These are phyloP conservation scores for Euphonia xanthogaster DNA, from an alignment of 2,797 vertebrate species.

Conservation along the genomic window DNA sequence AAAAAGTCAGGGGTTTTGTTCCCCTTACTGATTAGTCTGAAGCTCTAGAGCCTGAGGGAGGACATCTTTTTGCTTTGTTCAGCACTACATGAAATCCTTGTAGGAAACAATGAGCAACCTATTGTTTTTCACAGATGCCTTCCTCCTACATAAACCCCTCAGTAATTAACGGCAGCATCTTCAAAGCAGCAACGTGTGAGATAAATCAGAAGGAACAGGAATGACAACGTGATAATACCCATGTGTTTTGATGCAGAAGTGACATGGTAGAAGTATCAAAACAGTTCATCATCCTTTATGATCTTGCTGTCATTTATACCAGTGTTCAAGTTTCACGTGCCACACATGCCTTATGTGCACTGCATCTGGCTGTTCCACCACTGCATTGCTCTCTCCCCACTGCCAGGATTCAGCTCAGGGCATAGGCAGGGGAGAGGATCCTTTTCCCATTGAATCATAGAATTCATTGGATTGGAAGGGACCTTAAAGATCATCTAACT, in stretches of 20 bases:
- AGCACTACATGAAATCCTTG: not conserved
- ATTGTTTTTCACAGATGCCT: not conserved
- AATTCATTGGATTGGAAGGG: not conserved
- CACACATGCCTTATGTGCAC: not conserved
- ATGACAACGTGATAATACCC: not conserved
- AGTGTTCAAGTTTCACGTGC: not conserved
- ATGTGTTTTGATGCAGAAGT: not conserved
- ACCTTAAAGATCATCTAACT: not conserved
- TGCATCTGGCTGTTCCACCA: not conserved
- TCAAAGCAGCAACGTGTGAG: not conserved
- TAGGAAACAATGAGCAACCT: not conserved
- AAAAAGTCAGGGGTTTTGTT: not conserved
- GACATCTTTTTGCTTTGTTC: not conserved
- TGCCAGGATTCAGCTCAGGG: not conserved
- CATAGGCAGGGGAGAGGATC: not conserved
- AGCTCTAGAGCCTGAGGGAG: not conserved
- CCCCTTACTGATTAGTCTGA: not conserved
- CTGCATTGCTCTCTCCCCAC: not conserved
- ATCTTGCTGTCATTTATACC: not conserved
- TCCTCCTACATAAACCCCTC: not conserved
- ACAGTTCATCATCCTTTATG: not conserved
- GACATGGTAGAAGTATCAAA: not conserved
- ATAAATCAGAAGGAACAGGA: not conserved
- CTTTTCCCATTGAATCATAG: not conserved
- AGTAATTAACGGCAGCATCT: slow-evolving; percentile 10